phyloP scores from a whole-genome alignment of 2,113 vertebrate genomes.

The Eudyptes chrysolophus region DNA sequence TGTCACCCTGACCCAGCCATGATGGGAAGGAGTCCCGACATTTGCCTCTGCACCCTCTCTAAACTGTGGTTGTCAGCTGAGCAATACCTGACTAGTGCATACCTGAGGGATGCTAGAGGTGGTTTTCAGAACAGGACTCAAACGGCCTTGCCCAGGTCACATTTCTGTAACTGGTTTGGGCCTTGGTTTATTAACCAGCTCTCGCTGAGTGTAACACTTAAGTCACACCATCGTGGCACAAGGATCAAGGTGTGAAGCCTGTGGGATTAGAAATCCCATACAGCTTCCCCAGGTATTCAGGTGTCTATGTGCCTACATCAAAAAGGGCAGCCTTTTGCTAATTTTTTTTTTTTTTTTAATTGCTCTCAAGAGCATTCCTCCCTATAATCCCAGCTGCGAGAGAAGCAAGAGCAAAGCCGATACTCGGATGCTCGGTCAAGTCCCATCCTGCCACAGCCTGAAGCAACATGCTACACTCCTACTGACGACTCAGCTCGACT shows the following conservation, averaged over 20 bases:
- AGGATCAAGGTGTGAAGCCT: background rate
- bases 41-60: background rate
- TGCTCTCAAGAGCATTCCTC: background rate
- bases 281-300: background rate
- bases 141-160: background rate
- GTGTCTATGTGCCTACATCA: background rate
- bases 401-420: background rate
- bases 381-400: background rate
- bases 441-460: background rate
- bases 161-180: background rate
- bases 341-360: background rate
- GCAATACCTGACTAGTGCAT: background rate
- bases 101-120: background rate
- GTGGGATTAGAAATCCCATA: background rate
- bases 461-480: background rate
- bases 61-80: background rate
- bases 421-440: background rate
- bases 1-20: background rate
- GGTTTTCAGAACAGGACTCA: background rate
- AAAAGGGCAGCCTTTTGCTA: background rate
- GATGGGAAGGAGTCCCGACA: background rate
- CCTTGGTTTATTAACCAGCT: background rate
- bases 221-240: rapidly evolving
- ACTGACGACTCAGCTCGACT: background rate
- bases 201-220: rapidly evolving